Evolutionary conservation across 2,797 vertebrate genomes (phyloP).

Genomic region (Pseudotriccus pelzelni): DNA sequence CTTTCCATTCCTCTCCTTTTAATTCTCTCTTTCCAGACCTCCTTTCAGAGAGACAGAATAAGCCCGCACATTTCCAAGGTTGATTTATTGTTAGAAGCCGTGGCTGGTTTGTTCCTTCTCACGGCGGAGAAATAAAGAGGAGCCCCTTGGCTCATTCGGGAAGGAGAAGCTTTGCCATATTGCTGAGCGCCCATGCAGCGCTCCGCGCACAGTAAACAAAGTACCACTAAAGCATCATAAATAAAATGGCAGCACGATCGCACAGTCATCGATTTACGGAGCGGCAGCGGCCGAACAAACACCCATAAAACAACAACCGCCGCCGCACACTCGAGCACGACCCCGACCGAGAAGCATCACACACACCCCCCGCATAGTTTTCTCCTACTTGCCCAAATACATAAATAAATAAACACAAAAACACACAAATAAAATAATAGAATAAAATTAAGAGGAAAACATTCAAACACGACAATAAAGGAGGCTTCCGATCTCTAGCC

Average conservation of each 20-base stretch:
- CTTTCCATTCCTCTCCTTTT: not conserved
- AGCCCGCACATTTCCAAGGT: not conserved
- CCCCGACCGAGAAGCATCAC: not conserved
- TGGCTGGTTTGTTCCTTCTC: not conserved
- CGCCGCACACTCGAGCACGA: not conserved
- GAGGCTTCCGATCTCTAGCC: conserved; percentile 18
- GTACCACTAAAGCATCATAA: conserved; percentile 70
- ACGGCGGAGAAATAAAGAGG: not conserved
- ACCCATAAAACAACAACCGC: conserved; percentile 29
- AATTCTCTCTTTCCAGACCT: not conserved
- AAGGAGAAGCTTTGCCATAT: not conserved
- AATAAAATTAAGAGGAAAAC: not conserved
- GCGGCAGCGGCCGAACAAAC: conserved; percentile 47
- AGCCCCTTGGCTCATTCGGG: not conserved
- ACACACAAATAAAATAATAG: not conserved
- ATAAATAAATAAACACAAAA: conserved; percentile 10
- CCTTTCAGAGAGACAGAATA: not conserved
- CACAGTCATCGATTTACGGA: conserved; percentile 65
- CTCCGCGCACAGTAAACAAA: conserved; percentile 61
- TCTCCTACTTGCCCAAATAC: not conserved
- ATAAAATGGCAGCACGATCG: conserved; percentile 75
- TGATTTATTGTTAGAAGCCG: conserved; percentile 15
- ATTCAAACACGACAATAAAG: not conserved
- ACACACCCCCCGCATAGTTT: not conserved
- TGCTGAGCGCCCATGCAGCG: not conserved